Evolutionary conservation across 2,797 vertebrate species (phyloP).

Genomic region (Champsocephalus gunnari): DNA sequence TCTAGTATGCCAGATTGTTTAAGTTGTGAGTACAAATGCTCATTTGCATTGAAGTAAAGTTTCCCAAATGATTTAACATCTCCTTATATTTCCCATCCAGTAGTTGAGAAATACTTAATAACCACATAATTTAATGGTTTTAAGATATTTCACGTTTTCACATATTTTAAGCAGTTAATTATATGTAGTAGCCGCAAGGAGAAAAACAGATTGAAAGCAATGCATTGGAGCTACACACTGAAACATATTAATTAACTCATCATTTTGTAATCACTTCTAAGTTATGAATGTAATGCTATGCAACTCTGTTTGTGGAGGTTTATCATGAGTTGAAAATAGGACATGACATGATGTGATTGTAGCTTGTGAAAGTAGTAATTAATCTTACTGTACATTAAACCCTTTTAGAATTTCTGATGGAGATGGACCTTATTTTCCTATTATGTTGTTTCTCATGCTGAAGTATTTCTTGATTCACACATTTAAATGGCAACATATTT

Average conservation of each 20-base stretch:
- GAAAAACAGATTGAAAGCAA: background rate
- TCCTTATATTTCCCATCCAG: background rate
- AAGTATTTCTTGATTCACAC: background rate
- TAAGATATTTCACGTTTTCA: background rate
- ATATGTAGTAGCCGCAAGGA: background rate
- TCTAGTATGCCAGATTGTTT: slow-evolving; percentile 23
- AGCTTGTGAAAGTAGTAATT: background rate
- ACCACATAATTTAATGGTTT: background rate
- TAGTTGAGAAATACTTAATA: background rate
- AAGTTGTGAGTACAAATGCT: slow-evolving; percentile 11
- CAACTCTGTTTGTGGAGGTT: background rate
- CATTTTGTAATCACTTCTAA: background rate
- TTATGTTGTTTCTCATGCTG: background rate
- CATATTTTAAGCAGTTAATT: background rate
- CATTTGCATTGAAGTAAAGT: slow-evolving; percentile 4
- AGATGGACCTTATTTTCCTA: background rate
- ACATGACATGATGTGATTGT: background rate
- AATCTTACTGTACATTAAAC: background rate
- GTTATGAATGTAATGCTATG: background rate
- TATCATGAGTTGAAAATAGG: background rate
- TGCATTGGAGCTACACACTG: background rate
- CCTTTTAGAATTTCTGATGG: background rate
- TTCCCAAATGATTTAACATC: background rate
- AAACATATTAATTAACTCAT: background rate
- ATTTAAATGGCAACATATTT: background rate